Evolutionary conservation across 1,140 invertebrate species (phyloP).

Genomic region (Homalodisca vitripennis): DNA sequence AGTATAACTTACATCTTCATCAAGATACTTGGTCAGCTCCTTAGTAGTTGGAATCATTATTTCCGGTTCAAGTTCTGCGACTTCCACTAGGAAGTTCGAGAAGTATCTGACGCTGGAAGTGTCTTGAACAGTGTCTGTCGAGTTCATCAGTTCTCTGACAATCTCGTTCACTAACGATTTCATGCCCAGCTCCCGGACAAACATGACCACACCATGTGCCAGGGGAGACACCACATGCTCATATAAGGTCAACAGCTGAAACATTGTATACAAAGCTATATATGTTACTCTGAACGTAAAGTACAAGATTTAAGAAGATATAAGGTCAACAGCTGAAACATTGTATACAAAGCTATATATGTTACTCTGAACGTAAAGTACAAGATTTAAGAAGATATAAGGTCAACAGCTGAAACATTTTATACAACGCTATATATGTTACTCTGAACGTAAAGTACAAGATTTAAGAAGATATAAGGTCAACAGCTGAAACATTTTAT

Average conservation of each 20-base stretch:
- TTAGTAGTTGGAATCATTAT: slow-evolving; percentile 63
- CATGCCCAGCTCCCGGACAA: slow-evolving; percentile 61
- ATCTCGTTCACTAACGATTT: slow-evolving; percentile 67
- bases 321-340: too few relatives aligned
- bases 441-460: too few relatives aligned
- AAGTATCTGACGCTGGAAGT: slow-evolving; percentile 60
- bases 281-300: too few relatives aligned
- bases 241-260: slow-evolving; percentile 69
- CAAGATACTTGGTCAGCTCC: slow-evolving; percentile 56
- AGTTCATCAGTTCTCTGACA: slow-evolving; percentile 67
- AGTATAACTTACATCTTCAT: slow-evolving; percentile 55
- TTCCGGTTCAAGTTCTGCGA: slow-evolving; percentile 62
- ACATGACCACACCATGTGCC: slow-evolving; percentile 62
- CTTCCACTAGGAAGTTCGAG: slow-evolving; percentile 66
- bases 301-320: too few relatives aligned
- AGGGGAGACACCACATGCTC: slow-evolving; percentile 68
- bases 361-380: too few relatives aligned
- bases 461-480: too few relatives aligned
- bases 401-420: too few relatives aligned
- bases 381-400: too few relatives aligned
- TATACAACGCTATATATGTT: too few relatives aligned
- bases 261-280: slow-evolving; percentile 29
- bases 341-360: too few relatives aligned
- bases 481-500: too few relatives aligned
- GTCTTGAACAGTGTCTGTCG: slow-evolving; percentile 56